These are phyloP conservation scores for Paradoxurus hermaphroditus DNA, from an alignment of 2,113 vertebrate species.

Conservation along the genomic window DNA sequence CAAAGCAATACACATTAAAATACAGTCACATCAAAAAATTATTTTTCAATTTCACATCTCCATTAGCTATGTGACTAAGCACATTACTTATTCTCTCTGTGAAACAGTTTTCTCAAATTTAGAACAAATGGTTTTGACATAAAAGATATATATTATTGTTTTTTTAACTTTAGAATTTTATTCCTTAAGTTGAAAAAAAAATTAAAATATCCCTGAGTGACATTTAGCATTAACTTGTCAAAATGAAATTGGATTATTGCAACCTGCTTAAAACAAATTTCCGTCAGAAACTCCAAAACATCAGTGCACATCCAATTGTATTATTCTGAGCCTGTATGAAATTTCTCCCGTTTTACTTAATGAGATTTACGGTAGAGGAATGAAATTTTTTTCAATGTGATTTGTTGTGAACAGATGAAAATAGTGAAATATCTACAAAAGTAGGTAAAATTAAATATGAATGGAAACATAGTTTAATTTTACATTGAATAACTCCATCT, in stretches of 20 bases:
- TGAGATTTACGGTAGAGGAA: slow-evolving; percentile 32
- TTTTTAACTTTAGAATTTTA: slow-evolving; percentile 48
- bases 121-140: slow-evolving; percentile 51
- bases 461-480: not conserved
- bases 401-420: slow-evolving; percentile 50
- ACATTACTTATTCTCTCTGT: not conserved
- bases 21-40: slow-evolving; percentile 18
- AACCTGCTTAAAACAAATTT: slow-evolving; percentile 59
- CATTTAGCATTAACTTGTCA: slow-evolving; percentile 60
- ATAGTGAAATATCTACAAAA: slow-evolving; percentile 5
- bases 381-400: slow-evolving; percentile 17
- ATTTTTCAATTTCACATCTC: slow-evolving; percentile 15
- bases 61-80: slow-evolving; percentile 23
- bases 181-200: slow-evolving; percentile 10
- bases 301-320: slow-evolving; percentile 10
- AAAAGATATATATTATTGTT: not conserved
- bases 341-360: slow-evolving; percentile 51
- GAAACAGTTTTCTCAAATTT: slow-evolving; percentile 15
- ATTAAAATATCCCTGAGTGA: slow-evolving; percentile 43
- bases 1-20: slow-evolving; percentile 16
- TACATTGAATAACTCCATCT: not conserved
- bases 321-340: slow-evolving; percentile 39
- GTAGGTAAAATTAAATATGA: not conserved
- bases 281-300: slow-evolving; percentile 31
- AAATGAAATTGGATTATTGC: slow-evolving; percentile 60